Evolutionary conservation across 2,113 vertebrate genomes (phyloP), one percentile per base, ranked within the genome.

Genomic region (Eubucco bourcierii): DNA sequence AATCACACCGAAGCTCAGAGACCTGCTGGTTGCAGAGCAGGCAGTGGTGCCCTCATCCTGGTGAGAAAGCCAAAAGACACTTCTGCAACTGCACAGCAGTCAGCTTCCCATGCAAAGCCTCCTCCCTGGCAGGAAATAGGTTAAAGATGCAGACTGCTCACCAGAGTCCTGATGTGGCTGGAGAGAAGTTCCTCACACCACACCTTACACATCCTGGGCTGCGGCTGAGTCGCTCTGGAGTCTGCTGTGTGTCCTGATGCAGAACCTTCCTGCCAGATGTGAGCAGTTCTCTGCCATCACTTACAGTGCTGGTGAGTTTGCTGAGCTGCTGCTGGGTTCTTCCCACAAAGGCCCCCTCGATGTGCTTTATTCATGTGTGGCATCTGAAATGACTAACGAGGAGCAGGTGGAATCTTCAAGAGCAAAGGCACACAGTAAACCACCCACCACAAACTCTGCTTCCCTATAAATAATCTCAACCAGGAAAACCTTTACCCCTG

Each of bases 361-460:
- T 88, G 23, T 31, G 50, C 71, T 87, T 87, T 78, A 41, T 81
- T 88, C 67, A 63, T 77, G 46, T 72, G 67, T 80, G 94, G 88
- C 92, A 94, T 96, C 78, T 94, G 88, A 93, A 96, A 82, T 21
- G 16, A 90, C 90, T 90, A 93, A 93, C 60, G 60, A 80, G 59
- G 78, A 96, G 88, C 0, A 1, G 84, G 66, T 70, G 84, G 86
- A 90, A 87, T 94, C 88, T 93, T 92, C 77, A 87, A 92, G 75
- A 81, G 88, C 84, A 92, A 94, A 88, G 90, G 72, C 91, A 93
- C 93, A 84, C 52, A 90, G 76, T 92, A 89, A 93, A 95, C 84
- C 4, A 2, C 55, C 88, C 74, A 89, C 64, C 88, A 93, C 84
- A 92, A 94, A 96, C 94, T 44, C 15, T 52, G 80, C 84, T 94